Percentiles rank a stretch among this genome's conserved stretches.
phyloP scores from a whole-genome alignment of 2,888 invertebrate species.

The Bruchidius siliquastri region DNA sequence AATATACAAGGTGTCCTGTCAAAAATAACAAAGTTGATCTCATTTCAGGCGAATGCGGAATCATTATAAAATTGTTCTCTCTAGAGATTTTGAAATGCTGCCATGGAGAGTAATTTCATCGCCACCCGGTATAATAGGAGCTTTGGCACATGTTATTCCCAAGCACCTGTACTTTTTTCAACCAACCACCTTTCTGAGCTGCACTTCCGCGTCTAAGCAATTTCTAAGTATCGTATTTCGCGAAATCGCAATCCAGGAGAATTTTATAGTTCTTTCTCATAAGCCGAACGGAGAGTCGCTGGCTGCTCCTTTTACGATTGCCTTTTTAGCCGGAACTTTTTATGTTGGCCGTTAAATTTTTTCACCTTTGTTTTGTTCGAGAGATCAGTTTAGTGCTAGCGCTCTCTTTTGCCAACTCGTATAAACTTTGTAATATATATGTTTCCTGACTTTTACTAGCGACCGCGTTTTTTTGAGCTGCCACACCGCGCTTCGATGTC shows the following conservation, averaged over 20 bases:
- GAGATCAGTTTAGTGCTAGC: constrained; percentile 40
- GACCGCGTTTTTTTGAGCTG: constrained; percentile 25
- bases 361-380: constrained; percentile 45
- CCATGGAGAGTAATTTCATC: too few relatives aligned
- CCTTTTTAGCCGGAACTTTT: constrained; percentile 41
- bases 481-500: neutral
- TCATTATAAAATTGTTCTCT: too few relatives aligned
- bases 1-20: too few relatives aligned
- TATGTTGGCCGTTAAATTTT: constrained; percentile 43
- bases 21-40: too few relatives aligned
- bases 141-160: too few relatives aligned
- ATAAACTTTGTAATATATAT: constrained; percentile 49
- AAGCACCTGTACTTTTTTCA: too few relatives aligned
- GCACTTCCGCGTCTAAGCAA: too few relatives aligned
- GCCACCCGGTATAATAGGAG: too few relatives aligned
- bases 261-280: constrained; percentile 41
- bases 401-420: constrained; percentile 44
- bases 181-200: too few relatives aligned
- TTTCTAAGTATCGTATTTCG: neutral
- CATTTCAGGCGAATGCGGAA: too few relatives aligned
- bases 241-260: constrained; percentile 12
- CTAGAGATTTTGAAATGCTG: too few relatives aligned
- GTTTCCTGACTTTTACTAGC: constrained; percentile 38
- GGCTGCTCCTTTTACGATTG: constrained; percentile 34
- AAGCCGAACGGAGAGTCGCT: constrained; percentile 30